Percentiles rank a stretch among this genome's conserved stretches.
These are phyloP conservation scores for Ectemnius lituratus DNA, from an alignment of 2,888 invertebrate genomes.

Conservation along the genomic window DNA sequence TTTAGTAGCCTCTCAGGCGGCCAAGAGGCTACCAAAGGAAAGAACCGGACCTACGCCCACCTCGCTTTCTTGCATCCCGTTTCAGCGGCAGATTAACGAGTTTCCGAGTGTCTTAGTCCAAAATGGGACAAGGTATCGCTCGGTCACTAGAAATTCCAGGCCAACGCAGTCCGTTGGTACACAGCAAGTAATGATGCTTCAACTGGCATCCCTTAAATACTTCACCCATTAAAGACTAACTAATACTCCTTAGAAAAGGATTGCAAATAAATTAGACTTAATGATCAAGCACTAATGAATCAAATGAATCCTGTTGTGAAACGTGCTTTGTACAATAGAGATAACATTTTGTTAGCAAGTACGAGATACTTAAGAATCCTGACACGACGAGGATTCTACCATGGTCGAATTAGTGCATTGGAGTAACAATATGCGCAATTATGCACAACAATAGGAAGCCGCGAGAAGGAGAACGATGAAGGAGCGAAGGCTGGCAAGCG, in stretches of 20 bases:
- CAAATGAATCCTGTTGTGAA: not conserved
- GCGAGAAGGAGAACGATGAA: conserved; percentile 11
- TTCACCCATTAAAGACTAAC: too few relatives aligned
- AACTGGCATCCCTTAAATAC: too few relatives aligned
- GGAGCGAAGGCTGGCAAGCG: not conserved
- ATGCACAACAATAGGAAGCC: conserved; percentile 28
- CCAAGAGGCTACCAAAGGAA: not conserved
- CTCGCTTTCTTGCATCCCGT: conserved; percentile 12
- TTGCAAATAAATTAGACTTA: not conserved
- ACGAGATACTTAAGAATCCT: not conserved
- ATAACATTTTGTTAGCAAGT: not conserved
- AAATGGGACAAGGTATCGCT: not conserved
- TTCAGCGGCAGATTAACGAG: not conserved
- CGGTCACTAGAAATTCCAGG: too few relatives aligned
- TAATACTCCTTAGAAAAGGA: too few relatives aligned
- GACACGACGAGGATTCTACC: not conserved
- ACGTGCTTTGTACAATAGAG: not conserved
- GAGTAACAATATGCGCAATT: conserved; percentile 14
- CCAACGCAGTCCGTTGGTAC: too few relatives aligned
- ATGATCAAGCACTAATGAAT: not conserved
- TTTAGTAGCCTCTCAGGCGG: too few relatives aligned
- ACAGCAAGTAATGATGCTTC: too few relatives aligned
- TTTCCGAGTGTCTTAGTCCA: conserved; percentile 1
- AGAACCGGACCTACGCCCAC: conserved; percentile 17
- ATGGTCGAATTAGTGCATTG: not conserved